phyloP scores from a whole-genome alignment of 2,888 invertebrate genomes.

The Malthinus seriepunctatus region DNA sequence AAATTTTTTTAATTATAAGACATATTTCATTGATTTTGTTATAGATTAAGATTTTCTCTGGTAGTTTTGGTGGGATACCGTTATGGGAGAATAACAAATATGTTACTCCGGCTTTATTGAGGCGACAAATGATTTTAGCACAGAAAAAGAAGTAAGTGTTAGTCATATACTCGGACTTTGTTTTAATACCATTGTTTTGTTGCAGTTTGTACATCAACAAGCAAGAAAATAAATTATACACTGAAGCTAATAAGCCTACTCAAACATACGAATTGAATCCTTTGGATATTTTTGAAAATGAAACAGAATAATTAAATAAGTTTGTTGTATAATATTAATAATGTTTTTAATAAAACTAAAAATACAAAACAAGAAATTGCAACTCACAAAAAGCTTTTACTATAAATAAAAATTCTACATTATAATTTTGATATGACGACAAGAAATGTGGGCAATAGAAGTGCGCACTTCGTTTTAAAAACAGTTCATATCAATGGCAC shows the following conservation, averaged over 20 bases:
- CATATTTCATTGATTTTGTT: conserved; percentile 50
- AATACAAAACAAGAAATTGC: too few species aligned
- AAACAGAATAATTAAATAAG: too few species aligned
- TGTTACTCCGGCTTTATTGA: conserved; percentile 84
- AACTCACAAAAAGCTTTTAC: too few species aligned
- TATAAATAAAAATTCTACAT: too few species aligned
- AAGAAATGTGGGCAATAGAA: too few species aligned
- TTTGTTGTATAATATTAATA: too few species aligned
- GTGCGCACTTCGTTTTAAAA: too few species aligned
- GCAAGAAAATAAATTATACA: conserved; percentile 77
- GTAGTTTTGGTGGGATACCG: conserved; percentile 90
- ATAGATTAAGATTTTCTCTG: conserved; percentile 90
- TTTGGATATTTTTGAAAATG: conserved; percentile 56
- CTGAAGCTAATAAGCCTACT: conserved; percentile 73
- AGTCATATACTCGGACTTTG: background rate
- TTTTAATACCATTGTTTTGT: conserved; percentile 1
- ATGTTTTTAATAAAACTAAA: too few species aligned
- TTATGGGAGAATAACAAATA: conserved; percentile 94
- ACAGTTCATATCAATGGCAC: too few species aligned
- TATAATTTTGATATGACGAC: too few species aligned
- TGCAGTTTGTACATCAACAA: conserved; percentile 41
- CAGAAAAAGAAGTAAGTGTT: conserved; percentile 60
- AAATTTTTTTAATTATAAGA: background rate
- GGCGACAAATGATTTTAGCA: conserved; percentile 60
- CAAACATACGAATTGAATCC: conserved; percentile 74